Percentiles rank a stretch among this genome's conserved stretches.
These are phyloP conservation scores for Pteria penguin DNA, from an alignment of 2,888 invertebrate species.

Conservation along the genomic window DNA sequence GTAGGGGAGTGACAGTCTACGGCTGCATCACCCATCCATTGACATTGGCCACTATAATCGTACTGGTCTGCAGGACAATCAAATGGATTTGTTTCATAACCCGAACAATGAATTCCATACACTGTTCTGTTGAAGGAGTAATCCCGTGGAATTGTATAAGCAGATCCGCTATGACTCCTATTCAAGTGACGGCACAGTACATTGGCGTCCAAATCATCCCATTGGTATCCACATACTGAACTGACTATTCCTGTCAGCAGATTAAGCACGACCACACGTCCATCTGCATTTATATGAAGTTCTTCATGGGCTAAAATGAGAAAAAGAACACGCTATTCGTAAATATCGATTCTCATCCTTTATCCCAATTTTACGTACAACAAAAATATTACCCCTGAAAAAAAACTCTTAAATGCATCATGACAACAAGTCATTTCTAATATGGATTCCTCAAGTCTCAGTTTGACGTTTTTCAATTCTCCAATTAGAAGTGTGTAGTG, in stretches of 20 bases:
- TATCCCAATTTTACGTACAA: too few species aligned
- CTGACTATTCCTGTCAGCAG: background rate
- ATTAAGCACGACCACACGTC: background rate
- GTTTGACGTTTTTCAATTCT: too few species aligned
- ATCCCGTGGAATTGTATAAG: background rate
- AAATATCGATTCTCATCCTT: background rate
- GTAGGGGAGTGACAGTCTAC: too few species aligned
- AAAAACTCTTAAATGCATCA: too few species aligned
- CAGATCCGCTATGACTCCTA: background rate
- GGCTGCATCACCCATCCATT: background rate
- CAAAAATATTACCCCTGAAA: too few species aligned
- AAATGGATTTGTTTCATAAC: background rate
- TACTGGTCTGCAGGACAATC: background rate
- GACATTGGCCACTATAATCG: constrained; percentile 5
- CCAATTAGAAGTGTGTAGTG: too few species aligned
- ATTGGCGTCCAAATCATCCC: constrained; percentile 13
- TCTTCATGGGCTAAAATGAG: background rate
- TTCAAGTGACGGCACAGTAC: constrained; percentile 1
- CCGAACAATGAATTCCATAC: background rate
- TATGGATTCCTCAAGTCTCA: too few species aligned
- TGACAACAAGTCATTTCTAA: too few species aligned
- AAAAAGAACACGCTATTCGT: background rate
- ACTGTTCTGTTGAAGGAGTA: background rate
- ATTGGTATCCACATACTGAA: background rate
- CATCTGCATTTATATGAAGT: background rate